Evolutionary conservation across 2,888 invertebrate species (phyloP).

Genomic region (Hipparchia sbordonii): DNA sequence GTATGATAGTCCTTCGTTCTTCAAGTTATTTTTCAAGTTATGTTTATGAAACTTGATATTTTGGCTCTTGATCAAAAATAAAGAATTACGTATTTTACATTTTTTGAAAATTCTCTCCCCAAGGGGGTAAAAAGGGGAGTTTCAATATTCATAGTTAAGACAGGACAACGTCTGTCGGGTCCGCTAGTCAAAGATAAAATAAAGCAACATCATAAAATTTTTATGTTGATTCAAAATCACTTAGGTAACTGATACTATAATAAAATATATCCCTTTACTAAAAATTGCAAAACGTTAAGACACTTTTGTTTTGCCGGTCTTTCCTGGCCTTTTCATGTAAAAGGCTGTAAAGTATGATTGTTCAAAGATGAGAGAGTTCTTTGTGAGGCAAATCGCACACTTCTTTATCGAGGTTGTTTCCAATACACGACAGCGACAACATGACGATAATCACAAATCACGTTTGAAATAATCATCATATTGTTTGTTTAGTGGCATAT

Average conservation of each 20-base stretch:
- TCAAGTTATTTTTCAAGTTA: too few relatives aligned
- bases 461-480: neutral
- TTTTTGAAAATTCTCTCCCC: too few relatives aligned
- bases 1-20: too few relatives aligned
- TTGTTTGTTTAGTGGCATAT: too few relatives aligned
- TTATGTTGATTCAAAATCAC: neutral
- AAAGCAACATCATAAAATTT: too few relatives aligned
- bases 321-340: constrained; percentile 20
- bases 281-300: constrained; percentile 2
- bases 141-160: too few relatives aligned
- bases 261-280: neutral
- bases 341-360: constrained; percentile 27
- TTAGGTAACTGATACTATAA: neutral
- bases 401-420: constrained; percentile 4
- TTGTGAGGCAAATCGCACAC: constrained; percentile 18
- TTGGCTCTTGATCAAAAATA: too few relatives aligned
- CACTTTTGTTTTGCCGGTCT: constrained; percentile 16
- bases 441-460: neutral
- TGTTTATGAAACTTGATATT: too few relatives aligned
- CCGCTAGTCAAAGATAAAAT: too few relatives aligned
- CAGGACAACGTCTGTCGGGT: too few relatives aligned
- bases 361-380: constrained; percentile 24
- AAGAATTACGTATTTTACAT: too few relatives aligned
- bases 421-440: neutral
- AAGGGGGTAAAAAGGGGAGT: too few relatives aligned